Evolutionary conservation across 1,140 invertebrate species (phyloP).

Genomic region (Dryas iulia): DNA sequence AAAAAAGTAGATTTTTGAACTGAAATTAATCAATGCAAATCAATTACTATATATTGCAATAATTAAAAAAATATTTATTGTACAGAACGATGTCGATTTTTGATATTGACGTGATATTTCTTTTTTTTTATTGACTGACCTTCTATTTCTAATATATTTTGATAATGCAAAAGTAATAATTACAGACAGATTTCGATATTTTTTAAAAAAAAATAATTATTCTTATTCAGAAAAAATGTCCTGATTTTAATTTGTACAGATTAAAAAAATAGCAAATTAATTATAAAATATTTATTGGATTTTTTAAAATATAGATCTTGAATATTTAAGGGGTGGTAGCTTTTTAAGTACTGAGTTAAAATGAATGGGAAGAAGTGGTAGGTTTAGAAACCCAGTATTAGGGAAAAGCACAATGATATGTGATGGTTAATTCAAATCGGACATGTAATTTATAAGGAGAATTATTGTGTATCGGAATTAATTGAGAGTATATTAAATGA

Average conservation of each 20-base stretch:
- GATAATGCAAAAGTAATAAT: background rate
- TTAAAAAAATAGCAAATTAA: background rate
- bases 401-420: slow-evolving; percentile 19
- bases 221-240: background rate
- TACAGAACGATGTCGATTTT: background rate
- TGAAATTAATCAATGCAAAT: background rate
- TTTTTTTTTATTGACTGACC: background rate
- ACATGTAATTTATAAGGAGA: background rate
- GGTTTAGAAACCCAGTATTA: background rate
- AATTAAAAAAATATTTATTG: background rate
- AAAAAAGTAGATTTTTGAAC: slow-evolving; percentile 1
- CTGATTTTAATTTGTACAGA: background rate
- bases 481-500: background rate
- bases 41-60: background rate
- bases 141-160: background rate
- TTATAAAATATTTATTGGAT: no score
- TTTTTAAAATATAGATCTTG: no score
- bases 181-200: background rate
- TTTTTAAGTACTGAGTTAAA: background rate
- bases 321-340: background rate
- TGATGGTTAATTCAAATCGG: background rate
- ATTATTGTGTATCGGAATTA: background rate
- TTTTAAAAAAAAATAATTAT: background rate
- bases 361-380: background rate
- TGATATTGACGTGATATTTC: background rate